Conservation (phyloP, 1,140 invertebrate genomes). For the Meloidogyne floridensis region DNA sequence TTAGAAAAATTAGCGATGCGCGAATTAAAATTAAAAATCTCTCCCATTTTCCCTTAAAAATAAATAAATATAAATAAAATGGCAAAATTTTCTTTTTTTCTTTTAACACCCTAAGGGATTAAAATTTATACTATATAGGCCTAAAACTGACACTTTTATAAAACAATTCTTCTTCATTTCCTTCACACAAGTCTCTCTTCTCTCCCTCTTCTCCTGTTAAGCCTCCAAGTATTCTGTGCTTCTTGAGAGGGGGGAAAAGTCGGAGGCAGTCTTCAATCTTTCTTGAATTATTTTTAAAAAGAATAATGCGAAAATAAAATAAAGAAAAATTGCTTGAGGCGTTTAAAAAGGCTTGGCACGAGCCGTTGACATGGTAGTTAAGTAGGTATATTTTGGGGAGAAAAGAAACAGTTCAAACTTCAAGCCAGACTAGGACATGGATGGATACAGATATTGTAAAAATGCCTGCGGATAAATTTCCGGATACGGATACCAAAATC, state of each 20-base stretch:
- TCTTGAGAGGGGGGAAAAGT: background rate
- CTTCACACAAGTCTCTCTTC: background rate
- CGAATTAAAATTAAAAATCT: background rate
- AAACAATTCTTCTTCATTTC: constrained; percentile 9
- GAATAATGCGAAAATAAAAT: constrained; percentile 1
- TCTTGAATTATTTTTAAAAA: background rate
- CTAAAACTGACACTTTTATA: background rate
- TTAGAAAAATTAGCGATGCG: background rate
- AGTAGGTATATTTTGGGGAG: background rate
- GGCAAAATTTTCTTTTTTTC: background rate
- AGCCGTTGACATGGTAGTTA: background rate
- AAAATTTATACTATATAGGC: background rate
- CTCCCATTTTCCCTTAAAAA: background rate
- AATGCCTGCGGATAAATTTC: too few species aligned
- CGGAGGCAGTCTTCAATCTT: background rate
- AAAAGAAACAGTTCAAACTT: too few species aligned
- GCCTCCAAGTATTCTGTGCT: too few species aligned
- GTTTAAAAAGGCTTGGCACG: background rate
- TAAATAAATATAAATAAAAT: background rate
- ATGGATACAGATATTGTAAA: too few species aligned
- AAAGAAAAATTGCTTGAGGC: background rate
- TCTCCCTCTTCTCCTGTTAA: background rate
- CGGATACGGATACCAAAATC: too few species aligned
- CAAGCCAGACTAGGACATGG: too few species aligned
- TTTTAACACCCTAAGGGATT: background rate